Percentiles rank a stretch among this genome's conserved stretches.
phyloP scores from a whole-genome alignment of 2,888 invertebrate species.

The Apeira syringaria region DNA sequence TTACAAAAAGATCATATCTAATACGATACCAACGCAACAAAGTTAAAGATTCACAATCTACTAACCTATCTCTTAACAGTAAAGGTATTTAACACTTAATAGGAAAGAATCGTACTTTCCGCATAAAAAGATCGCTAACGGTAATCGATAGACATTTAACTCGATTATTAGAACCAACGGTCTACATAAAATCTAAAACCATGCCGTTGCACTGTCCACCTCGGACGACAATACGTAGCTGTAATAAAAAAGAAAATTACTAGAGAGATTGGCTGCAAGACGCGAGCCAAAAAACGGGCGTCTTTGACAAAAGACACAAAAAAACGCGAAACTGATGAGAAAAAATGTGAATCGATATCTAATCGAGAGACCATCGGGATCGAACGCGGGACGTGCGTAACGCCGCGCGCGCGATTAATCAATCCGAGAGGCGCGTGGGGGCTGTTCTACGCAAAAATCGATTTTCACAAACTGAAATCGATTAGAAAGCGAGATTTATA shows the following conservation, averaged over 20 bases:
- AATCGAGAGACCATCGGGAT: constrained; percentile 58
- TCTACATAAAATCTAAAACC: constrained; percentile 56
- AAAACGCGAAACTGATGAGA: constrained; percentile 40
- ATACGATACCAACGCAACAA: not conserved
- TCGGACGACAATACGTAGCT: constrained; percentile 50
- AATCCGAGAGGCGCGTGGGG: constrained; percentile 54
- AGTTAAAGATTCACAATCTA: constrained; percentile 14
- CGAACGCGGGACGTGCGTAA: constrained; percentile 69
- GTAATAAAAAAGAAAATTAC: constrained; percentile 45
- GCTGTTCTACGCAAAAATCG: constrained; percentile 58
- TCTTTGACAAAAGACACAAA: constrained; percentile 43
- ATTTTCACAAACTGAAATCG: constrained; percentile 39
- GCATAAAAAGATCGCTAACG: constrained; percentile 48
- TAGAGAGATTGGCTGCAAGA: constrained; percentile 53
- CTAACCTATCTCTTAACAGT: constrained; percentile 9
- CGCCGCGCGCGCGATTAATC: constrained; percentile 61
- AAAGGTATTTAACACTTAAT: constrained; percentile 28
- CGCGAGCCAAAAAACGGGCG: constrained; percentile 63
- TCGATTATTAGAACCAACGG: constrained; percentile 59
- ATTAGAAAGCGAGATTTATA: constrained; percentile 30
- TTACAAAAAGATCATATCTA: constrained; percentile 9
- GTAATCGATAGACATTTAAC: constrained; percentile 47
- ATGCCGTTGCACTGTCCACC: constrained; percentile 49
- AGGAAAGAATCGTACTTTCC: constrained; percentile 33
- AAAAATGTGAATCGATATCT: constrained; percentile 57